phyloP scores from a whole-genome alignment of 2,888 invertebrate species.

The Micropterix aruncella region DNA sequence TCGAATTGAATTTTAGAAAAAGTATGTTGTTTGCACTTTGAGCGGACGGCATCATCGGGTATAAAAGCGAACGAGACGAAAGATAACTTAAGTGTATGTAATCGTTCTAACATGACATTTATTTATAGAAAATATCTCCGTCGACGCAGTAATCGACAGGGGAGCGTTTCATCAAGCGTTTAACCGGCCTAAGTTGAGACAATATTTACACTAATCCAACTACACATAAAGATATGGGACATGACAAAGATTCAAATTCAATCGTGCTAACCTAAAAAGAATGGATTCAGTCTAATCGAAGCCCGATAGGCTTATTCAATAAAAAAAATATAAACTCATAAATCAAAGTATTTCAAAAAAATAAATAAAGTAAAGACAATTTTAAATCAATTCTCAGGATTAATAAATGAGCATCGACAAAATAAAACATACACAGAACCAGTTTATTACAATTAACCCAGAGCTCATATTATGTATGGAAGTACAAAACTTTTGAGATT shows the following conservation, averaged over 20 bases:
- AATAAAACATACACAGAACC: neutral
- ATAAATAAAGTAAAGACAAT: neutral
- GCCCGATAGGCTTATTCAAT: neutral
- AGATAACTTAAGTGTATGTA: neutral
- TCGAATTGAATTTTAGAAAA: constrained; percentile 14
- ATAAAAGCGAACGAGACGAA: neutral
- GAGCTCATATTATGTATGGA: too few relatives aligned
- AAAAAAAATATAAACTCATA: constrained; percentile 2
- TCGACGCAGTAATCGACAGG: neutral
- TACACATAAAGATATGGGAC: constrained; percentile 4
- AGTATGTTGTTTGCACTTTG: constrained; percentile 39
- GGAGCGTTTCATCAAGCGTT: neutral
- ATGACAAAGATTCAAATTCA: neutral
- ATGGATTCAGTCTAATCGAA: neutral
- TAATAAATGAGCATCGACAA: constrained; percentile 1
- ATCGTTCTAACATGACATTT: neutral
- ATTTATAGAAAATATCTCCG: neutral
- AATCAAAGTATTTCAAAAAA: neutral
- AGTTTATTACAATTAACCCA: too few relatives aligned
- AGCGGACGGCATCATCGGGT: constrained; percentile 25
- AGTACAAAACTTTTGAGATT: too few relatives aligned
- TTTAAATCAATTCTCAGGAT: neutral
- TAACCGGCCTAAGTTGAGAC: neutral
- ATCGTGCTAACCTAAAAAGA: neutral
- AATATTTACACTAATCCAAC: constrained; percentile 9